These are phyloP conservation scores for Heterocephalus glaber DNA, from an alignment of 2,113 vertebrate species.

Conservation along the genomic window DNA sequence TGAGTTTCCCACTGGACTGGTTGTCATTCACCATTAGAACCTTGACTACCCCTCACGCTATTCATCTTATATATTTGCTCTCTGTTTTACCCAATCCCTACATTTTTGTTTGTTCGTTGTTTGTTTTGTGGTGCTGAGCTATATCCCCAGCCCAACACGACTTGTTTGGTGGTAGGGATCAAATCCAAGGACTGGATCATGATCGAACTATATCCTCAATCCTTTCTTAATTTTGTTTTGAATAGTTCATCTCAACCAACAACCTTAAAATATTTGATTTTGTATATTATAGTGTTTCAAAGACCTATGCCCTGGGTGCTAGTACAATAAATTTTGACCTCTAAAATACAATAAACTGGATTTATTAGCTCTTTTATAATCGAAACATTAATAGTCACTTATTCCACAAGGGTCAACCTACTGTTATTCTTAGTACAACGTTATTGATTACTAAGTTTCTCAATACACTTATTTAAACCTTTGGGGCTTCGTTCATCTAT, in stretches of 20 bases:
- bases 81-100: background rate
- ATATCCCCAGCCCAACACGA: background rate
- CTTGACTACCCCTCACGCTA: background rate
- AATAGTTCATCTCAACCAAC: background rate
- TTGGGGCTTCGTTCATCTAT: background rate
- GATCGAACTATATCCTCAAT: background rate
- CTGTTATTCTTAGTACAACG: background rate
- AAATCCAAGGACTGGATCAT: background rate
- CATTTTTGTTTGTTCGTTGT: background rate
- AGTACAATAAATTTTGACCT: constrained; percentile 3
- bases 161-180: background rate
- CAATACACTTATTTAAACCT: background rate
- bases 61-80: background rate
- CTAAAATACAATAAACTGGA: background rate
- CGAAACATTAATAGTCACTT: constrained; percentile 34
- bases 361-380: constrained; percentile 5
- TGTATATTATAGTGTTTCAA: background rate
- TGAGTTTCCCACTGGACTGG: background rate
- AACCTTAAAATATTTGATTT: background rate
- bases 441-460: constrained; percentile 45
- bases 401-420: background rate
- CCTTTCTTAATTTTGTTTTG: background rate
- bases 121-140: background rate
- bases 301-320: background rate
- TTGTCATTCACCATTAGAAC: background rate